Evolutionary conservation across 2,113 vertebrate genomes (phyloP), one percentile per base, ranked within the genome.

Genomic region (Triplophysa tibetana): DNA sequence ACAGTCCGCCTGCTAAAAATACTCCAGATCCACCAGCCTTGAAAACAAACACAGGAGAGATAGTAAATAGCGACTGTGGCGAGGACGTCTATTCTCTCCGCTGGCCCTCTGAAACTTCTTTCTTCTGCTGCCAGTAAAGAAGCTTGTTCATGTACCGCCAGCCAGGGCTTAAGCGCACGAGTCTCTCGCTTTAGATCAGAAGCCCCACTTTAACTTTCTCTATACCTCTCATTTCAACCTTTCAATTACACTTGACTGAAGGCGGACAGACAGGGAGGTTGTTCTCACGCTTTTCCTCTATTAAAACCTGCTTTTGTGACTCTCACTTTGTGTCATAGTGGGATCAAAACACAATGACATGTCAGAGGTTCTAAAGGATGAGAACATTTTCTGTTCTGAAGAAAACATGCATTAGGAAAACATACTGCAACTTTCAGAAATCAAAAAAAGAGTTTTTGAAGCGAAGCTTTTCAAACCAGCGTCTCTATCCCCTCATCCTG

Each of bases 101-200:
- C 85, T 83, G 83, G 87, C 86, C 88, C 82, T 82, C 75, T 77
- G 78, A 89, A 87, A 89, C 88, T 87, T 84, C 88, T 90, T 89
- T 91, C 86, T 90, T 93, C 89, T 83, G 85, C 75, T 88, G 91
- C 91, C 91, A 92, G 88, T 87, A 88, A 88, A 87, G 86, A 87
- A 83, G 85, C 84, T 77, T 54, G 76, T 89, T 92, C 81, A 85
- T 88, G 88, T 92, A 89, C 79, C 74, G 89, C 90, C 83, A 89
- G 79, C 72, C 86, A 83, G 64, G 50, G 72, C 67, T 77, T 9
- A n/a, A 26, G 68, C 29, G 52, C 41, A 9, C 70, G 24, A 75
- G 58, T 68, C 68, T 62, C 41, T 82, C 23, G n/a, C 72, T 75
- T 89, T 85, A 88, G 85, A 88, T 86, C 81, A 77, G 13, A 52